Base-by-base conservation (phyloP, 2,888 invertebrate genomes). In the Mimumesa dahlbomi region DNA sequence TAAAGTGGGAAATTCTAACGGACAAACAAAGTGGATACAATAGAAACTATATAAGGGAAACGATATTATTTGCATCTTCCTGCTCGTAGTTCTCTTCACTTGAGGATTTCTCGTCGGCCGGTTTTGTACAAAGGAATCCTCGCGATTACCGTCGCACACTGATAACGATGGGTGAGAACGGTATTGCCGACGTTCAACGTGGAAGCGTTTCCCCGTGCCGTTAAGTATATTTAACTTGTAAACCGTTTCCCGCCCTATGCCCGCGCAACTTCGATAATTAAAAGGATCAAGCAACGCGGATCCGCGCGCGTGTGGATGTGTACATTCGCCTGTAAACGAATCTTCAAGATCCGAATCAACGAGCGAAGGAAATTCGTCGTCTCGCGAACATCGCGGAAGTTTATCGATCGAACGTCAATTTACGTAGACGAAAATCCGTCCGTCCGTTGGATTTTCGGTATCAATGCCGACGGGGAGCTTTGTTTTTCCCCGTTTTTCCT, bases 401-500 rank as follows among this genome's bases (percentile, higher is more conserved):
- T 49, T 67, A 69, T 69, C 61, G 69, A 38, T 31, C 46, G 31
- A 43, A 58, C 57, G 71, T 72, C 57, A 45, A 71, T 71, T 46
- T 31, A 16, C 36, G 31, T 29, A 53, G 43, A 54, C 54, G 53
- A 61, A 69, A 69, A 68, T 69, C 36, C 53, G 11, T 48, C 22
- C 46, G 38, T 25, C 38, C 40, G 18, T 21, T 42, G 6, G n/a
- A n/a, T n/a, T n/a, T n/a, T 18, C 21, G 6, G 54, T 63, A 63
- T 63, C 65, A 48, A 56, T 50, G 49, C 29, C 36, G n/a, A n/a
- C n/a, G 14, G 43, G 21, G 29, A 34, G 34, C 57, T 49, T 56
- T 69, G 57, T 64, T 70, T 71, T 64, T 57, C 64, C 64, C 48
- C 64, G 49, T 48, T 71, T 69, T 69, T 58, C 40, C 42, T 54